Evolutionary conservation across 2,888 invertebrate genomes (phyloP), one percentile per base, ranked within the genome.

Genomic region (Acronicta leporina): DNA sequence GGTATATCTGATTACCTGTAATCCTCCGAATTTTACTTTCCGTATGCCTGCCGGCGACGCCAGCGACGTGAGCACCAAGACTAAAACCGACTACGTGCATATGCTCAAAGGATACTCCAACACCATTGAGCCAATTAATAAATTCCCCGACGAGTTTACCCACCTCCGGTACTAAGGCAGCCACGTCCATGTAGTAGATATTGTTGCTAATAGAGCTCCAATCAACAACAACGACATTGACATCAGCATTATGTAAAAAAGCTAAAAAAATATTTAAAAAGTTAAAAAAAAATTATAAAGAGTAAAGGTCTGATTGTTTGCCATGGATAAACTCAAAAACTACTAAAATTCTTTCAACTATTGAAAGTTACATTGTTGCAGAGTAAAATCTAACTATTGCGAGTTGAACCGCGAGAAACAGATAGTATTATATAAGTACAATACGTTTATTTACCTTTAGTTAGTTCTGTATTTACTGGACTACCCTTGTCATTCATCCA

Each of bases 51-150:
- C 91, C 91, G 33, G 92, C 90, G 25, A 79, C 86, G 2, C 92
- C 94, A 33, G 90, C 88, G 14, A 94, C 67, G 71, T 94, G 94
- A 1, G 87, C 92, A 1, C 94, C 94, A 41, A 94, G 86, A 73
- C 94, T 94, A 80, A 92, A 93, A 0, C 94, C 94, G 8, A 94
- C 85, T 8, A 94, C 71, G 56, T 94, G 94, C 15, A 90, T 75
- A 38, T 50, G 87, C 8, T 87, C 78, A 42, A 84, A 89, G 0
- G 82, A 74, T 0, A 83, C 64, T 6, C 88, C 89, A 2, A 81
- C 56, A 8, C 55, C 64, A 2, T 71, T 79, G 20, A 92, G 69
- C 87, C 87, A 89, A 9, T 70, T 76, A n/a, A 38, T n/a, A 38
- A 38, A 38, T 38, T n/a, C n/a, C 38, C 38, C 38, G 4, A 90